phyloP scores from a whole-genome alignment of 1,140 invertebrate species.

The Penaeus indicus region DNA sequence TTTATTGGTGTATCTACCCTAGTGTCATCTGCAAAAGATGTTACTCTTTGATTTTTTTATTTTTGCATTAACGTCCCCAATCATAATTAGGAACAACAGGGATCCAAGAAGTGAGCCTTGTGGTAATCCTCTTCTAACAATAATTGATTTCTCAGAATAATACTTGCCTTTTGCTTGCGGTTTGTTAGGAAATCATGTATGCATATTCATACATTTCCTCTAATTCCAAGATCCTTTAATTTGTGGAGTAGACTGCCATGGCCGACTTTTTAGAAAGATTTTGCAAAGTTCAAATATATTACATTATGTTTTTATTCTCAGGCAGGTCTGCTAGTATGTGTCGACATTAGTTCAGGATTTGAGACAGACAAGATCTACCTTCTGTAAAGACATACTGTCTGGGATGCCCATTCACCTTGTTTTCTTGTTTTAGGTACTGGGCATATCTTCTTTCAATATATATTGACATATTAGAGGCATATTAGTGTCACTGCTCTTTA shows the following conservation, averaged over 20 bases:
- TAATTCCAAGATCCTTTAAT: conserved; percentile 4
- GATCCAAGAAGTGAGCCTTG: conserved; percentile 8
- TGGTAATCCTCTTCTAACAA: conserved; percentile 10
- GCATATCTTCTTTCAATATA: neutral
- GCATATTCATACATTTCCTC: neutral
- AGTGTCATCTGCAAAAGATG: conserved; percentile 32
- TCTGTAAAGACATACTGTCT: neutral
- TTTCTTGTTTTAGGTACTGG: neutral
- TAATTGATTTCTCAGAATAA: neutral
- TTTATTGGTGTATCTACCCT: neutral
- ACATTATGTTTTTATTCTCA: neutral
- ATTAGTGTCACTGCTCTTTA: conserved; percentile 8
- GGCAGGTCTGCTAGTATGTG: neutral
- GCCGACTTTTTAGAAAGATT: neutral
- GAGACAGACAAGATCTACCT: neutral
- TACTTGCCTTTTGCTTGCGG: neutral
- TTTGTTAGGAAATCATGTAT: conserved; percentile 22
- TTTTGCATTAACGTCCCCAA: neutral
- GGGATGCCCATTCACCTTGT: no score
- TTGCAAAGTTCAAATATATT: neutral
- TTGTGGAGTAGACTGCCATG: conserved; percentile 39
- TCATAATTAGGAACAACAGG: neutral
- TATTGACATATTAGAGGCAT: neutral
- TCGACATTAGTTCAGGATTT: neutral
- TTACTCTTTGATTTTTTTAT: neutral